Base-by-base conservation (phyloP, 2,113 vertebrate species). In the Melospiza melodia region DNA sequence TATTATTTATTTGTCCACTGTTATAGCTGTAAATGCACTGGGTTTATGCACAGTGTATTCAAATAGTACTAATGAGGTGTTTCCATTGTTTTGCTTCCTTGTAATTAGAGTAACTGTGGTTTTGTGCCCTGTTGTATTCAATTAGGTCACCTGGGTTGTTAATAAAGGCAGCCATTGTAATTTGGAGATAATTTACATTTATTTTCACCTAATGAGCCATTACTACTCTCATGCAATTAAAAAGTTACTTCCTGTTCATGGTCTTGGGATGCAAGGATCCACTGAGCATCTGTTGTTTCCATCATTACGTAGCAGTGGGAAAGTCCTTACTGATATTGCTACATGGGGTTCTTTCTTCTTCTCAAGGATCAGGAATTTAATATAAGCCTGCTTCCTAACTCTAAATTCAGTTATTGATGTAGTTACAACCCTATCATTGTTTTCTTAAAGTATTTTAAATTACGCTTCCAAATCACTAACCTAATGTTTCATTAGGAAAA, bases 191-290 rank as follows among this genome's bases (percentile, higher is more conserved):
- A 92, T 93, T 94, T 85, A 43, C 79, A 77, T 95, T 96, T 86
- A 84, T 95, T 97, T 95, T 88, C 61, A 77, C 67, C 88, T 94
- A 92, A 95, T 95, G 94, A 95, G 48, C 84, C 84, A 71, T 91
- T 94, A 74, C 55, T 71, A 59, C 43, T 88, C 67, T 91, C 48
- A 55, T 71, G 55, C 75, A 95, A 90, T 94, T 96, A 94, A 79
- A 91, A 95, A 90, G 55, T 84, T 73, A 73, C 79, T 90, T 95
- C 85, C 93, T 90, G 75, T 77, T 90, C 79, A 15, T 94, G 78
- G 30, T 83, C 71, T 80, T 94, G 52, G 71, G 63, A 83, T 90
- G 59, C 28, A 71, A 59, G 58, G 86, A 76, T 94, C 84, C 82
- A 74, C 75, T 80, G 63, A 95, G 75, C 82, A 80, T 88, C 87